These are phyloP conservation scores for Parazoanthus swiftii DNA, from an alignment of 92 coral and sea anemone genomes.

Conservation along the genomic window DNA sequence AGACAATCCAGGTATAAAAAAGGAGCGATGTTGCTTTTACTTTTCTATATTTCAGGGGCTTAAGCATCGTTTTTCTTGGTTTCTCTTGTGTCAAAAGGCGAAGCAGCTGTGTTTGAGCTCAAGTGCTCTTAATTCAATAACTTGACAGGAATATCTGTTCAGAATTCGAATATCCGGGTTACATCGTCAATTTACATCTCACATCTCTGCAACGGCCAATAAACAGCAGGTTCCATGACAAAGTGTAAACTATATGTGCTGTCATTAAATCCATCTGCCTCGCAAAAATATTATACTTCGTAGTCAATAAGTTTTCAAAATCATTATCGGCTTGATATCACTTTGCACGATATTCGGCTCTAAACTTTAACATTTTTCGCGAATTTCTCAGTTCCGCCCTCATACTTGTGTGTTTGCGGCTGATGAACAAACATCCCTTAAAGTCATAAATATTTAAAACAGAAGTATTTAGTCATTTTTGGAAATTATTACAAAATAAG, in stretches of 20 bases:
- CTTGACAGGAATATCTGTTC: neutral
- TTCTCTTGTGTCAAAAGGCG: neutral
- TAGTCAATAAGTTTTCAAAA: neutral
- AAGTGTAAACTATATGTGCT: slow-evolving; percentile 5
- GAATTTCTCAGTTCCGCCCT: neutral
- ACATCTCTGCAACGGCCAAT: neutral
- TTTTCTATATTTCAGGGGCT: neutral
- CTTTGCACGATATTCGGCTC: neutral
- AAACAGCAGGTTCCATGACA: neutral
- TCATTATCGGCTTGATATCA: too few relatives aligned
- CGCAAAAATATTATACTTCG: neutral
- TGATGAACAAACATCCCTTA: neutral
- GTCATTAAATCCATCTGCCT: neutral
- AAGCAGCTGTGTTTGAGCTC: slow-evolving; percentile 33
- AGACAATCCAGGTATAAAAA: neutral
- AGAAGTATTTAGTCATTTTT: neutral
- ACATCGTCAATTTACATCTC: slow-evolving; percentile 12
- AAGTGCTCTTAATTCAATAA: neutral
- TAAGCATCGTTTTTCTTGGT: neutral
- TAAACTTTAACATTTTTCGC: too few relatives aligned
- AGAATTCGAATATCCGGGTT: neutral
- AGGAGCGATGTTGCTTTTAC: neutral
- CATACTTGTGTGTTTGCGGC: too few relatives aligned
- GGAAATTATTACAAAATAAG: neutral
- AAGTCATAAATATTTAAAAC: neutral